Evolutionary conservation across 92 coral and sea anemone genomes (phyloP).

Genomic region (Desmophyllum pertusum): DNA sequence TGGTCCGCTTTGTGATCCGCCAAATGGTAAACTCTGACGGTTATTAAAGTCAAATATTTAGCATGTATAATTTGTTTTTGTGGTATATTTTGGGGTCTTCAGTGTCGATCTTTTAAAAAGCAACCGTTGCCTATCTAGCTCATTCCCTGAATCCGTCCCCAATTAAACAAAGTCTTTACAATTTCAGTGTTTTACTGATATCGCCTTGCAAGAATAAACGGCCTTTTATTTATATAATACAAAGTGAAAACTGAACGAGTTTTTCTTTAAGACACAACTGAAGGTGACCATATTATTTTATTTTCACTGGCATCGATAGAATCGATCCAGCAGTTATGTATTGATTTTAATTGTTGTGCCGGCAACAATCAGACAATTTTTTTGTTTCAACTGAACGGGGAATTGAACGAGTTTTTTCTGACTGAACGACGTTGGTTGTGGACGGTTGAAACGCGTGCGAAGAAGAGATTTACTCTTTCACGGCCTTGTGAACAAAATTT

Average conservation of each 20-base stretch:
- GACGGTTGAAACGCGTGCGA: neutral
- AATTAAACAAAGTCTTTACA: neutral
- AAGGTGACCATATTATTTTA: too few species aligned
- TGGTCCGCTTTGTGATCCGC: neutral
- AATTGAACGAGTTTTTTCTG: neutral
- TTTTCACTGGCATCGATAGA: too few species aligned
- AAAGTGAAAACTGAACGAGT: too few species aligned
- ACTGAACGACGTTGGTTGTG: neutral
- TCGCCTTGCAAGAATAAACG: neutral
- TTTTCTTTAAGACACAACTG: too few species aligned
- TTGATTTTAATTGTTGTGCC: neutral
- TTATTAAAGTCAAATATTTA: neutral
- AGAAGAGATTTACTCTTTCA: neutral
- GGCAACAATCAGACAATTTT: neutral
- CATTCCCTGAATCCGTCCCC: neutral
- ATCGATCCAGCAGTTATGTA: neutral
- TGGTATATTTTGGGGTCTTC: neutral
- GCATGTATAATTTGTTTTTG: neutral
- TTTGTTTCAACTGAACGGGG: neutral
- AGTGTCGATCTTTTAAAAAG: neutral
- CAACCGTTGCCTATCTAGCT: neutral
- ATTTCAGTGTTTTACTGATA: neutral
- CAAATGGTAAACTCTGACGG: too few species aligned
- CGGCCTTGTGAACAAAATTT: neutral
- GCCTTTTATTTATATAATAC: too few species aligned